A percentile compares a stretch with the other conserved stretches of the same genome.
Conservation (phyloP, 1,140 invertebrate species). For the Drosophila neocordata region DNA sequence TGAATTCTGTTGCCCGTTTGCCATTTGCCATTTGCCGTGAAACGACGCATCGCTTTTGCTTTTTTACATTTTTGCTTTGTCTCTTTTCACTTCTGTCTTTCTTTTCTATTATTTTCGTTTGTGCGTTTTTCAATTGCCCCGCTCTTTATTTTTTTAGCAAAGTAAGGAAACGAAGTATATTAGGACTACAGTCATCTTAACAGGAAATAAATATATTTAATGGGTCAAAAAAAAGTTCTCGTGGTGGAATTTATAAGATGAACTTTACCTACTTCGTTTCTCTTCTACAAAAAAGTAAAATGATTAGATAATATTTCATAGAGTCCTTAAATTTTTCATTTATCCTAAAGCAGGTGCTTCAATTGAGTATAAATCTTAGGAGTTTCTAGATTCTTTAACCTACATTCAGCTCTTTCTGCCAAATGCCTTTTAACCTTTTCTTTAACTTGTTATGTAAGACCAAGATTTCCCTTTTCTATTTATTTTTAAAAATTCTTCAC, state of each 20-base stretch:
- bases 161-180: not conserved
- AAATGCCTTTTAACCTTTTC: too few relatives aligned
- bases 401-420: too few relatives aligned
- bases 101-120: not conserved
- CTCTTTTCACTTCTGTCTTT: not conserved
- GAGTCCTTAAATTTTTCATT: too few relatives aligned
- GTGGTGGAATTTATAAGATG: too few relatives aligned
- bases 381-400: too few relatives aligned
- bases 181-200: not conserved
- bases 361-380: too few relatives aligned
- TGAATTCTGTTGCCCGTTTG: constrained; percentile 45
- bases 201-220: not conserved
- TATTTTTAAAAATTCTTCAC: not conserved
- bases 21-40: constrained; percentile 25
- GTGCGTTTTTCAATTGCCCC: not conserved
- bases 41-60: constrained; percentile 36
- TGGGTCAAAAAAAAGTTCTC: not conserved
- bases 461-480: not conserved
- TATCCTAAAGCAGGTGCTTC: too few relatives aligned
- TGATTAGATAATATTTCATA: too few relatives aligned
- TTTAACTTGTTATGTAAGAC: too few relatives aligned
- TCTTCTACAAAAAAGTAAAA: too few relatives aligned
- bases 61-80: constrained; percentile 61
- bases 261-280: too few relatives aligned
- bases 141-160: not conserved